Evolutionary conservation across 2,113 vertebrate genomes (phyloP).

Genomic region (Chlorodrepanis virens): DNA sequence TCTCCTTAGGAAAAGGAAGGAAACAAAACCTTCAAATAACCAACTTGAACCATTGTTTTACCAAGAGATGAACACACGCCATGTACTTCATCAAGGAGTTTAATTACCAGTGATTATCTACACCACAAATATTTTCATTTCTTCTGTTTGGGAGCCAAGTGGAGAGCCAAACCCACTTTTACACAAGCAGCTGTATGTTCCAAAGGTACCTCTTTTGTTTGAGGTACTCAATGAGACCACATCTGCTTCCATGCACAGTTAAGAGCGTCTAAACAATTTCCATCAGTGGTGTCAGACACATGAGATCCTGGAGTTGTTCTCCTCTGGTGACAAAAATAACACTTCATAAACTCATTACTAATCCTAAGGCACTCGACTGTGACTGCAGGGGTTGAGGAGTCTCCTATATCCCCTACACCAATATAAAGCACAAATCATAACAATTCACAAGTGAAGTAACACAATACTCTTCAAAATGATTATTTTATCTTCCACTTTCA

Average conservation of each 20-base stretch:
- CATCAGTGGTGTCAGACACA: not conserved
- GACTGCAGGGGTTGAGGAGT: not conserved
- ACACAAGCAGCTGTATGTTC: not conserved
- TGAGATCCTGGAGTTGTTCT: not conserved
- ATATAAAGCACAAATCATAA: not conserved
- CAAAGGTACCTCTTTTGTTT: not conserved
- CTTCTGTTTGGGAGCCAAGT: not conserved
- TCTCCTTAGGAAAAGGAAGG: not conserved
- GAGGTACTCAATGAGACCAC: not conserved
- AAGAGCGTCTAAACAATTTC: not conserved
- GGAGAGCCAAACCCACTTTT: not conserved
- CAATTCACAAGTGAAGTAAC: not conserved
- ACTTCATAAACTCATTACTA: not conserved
- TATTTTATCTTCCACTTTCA: not conserved
- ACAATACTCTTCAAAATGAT: not conserved
- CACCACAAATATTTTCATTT: not conserved
- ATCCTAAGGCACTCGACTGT: not conserved
- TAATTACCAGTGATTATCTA: not conserved
- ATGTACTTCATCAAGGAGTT: not conserved
- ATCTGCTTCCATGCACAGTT: not conserved
- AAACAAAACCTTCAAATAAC: not conserved
- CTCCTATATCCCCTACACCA: not conserved
- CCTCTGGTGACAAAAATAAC: not conserved
- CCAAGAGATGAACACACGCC: not conserved
- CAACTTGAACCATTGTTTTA: not conserved